Base-by-base conservation (phyloP, 2,797 vertebrate species). In the Scleropages formosus region DNA sequence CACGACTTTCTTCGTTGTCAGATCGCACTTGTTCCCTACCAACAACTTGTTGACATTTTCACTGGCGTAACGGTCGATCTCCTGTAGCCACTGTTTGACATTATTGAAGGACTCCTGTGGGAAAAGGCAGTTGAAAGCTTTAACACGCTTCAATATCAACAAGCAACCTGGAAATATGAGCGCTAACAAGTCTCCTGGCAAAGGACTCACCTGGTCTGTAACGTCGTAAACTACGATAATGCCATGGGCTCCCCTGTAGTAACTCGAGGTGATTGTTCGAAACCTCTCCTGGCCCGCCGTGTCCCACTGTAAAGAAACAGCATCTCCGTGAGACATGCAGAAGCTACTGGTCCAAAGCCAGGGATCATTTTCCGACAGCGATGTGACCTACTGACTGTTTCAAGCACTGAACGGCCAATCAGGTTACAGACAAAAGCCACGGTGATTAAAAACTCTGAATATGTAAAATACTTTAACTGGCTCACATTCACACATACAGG, bases 31-130 rank as follows among this genome's bases (percentile, higher is more conserved):
- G 93, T 99, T 99, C 80, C 97, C 97, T 84, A 99, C 96, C 95
- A 98, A 93, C 84, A 98, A 92, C 92, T 99, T 99, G 94, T 99
- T 99, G 90, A 99, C 97, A 16, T 98, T 99, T 93, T 99, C 97
- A 90, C 97, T 99, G 93, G 96, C 96, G 10, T 98, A 99, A 80
- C 96, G 96, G 84, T 99, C 97, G 80, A 99, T 99, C 90, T 99
- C 97, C 89, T 99, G 96, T 86, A 99, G 95, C 97, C 97, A 99
- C 87, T 98, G 96, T 88, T 98, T 98, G 85, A 99, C 96, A 77
- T 98, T 99, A 89, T 97, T 98, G 91, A 99, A 99, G 79, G 96
- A 98, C 87, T 98, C 97, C 97, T 99, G 79, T 16, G 15, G 84
- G 61, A 75, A 80, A 81, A 74, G 82, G 60, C 80, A 62, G 27